Conservation (phyloP, 2,888 invertebrate genomes). For the Pteria penguin region DNA sequence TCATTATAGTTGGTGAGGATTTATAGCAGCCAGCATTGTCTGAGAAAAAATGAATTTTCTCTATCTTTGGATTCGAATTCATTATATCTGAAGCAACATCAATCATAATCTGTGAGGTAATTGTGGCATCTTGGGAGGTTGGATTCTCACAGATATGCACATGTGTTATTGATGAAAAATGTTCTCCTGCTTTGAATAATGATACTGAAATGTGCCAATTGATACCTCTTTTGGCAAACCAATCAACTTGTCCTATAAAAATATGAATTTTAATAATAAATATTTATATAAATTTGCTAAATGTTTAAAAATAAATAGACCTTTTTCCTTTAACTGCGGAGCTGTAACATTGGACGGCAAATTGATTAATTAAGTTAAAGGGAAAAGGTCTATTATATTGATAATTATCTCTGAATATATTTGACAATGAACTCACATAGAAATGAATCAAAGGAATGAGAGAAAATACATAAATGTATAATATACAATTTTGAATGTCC, state of each 20-base stretch:
- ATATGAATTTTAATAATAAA: too few relatives aligned
- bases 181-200: background rate
- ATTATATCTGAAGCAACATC: background rate
- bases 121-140: background rate
- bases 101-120: constrained; percentile 1
- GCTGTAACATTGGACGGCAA: too few relatives aligned
- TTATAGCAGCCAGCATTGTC: constrained; percentile 9
- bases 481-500: too few relatives aligned
- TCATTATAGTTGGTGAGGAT: constrained; percentile 1
- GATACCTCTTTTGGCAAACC: constrained; percentile 6
- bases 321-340: too few relatives aligned
- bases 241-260: constrained; percentile 8
- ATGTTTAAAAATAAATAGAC: too few relatives aligned
- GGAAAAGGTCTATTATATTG: too few relatives aligned
- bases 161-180: background rate
- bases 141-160: background rate
- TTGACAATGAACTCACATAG: too few relatives aligned
- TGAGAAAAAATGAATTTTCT: background rate
- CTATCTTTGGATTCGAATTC: background rate
- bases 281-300: too few relatives aligned
- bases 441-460: too few relatives aligned
- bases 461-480: too few relatives aligned
- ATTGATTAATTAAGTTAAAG: too few relatives aligned
- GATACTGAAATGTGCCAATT: constrained; percentile 12
- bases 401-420: too few relatives aligned